Percentiles rank a stretch among this genome's conserved stretches.
Conservation (phyloP, 2,797 vertebrate species). For the Pangasius larnaudii region DNA sequence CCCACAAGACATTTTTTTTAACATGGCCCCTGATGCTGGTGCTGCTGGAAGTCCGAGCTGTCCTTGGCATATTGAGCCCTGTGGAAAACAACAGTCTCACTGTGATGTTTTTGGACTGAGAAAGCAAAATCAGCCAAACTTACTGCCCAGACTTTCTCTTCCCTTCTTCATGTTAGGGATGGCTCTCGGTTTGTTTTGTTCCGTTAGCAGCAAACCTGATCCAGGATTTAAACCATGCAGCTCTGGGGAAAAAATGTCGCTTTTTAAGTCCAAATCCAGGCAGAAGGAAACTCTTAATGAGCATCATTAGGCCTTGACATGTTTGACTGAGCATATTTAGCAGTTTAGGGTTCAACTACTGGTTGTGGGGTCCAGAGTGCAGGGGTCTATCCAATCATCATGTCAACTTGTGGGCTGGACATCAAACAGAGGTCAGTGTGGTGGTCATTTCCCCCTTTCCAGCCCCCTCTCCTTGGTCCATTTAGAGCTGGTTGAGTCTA, state of each 20-base stretch:
- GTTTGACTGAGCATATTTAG: constrained; percentile 70
- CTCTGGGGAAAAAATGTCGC: background rate
- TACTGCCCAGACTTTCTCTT: constrained; percentile 13
- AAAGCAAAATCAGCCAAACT: constrained; percentile 13
- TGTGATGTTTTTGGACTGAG: constrained; percentile 34
- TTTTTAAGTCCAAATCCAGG: constrained; percentile 31
- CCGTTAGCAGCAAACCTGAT: background rate
- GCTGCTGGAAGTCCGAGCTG: constrained; percentile 34
- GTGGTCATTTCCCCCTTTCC: constrained; percentile 42
- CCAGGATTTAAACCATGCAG: background rate
- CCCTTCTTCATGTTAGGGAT: background rate
- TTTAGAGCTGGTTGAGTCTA: constrained; percentile 57
- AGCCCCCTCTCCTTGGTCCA: constrained; percentile 51
- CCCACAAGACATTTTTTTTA: constrained; percentile 54
- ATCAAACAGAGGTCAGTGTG: constrained; percentile 62
- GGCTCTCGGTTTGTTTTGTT: background rate
- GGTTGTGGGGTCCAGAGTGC: constrained; percentile 66
- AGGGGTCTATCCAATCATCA: constrained; percentile 67
- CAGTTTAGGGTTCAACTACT: constrained; percentile 68
- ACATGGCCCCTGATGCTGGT: constrained; percentile 27
- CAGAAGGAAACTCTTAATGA: constrained; percentile 72
- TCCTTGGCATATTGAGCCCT: constrained; percentile 42
- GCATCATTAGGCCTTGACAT: constrained; percentile 76
- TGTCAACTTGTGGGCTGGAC: constrained; percentile 63
- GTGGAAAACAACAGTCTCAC: constrained; percentile 49